Base-by-base conservation (phyloP, 1,140 invertebrate genomes). In the Parasteatoda tepidariorum region DNA sequence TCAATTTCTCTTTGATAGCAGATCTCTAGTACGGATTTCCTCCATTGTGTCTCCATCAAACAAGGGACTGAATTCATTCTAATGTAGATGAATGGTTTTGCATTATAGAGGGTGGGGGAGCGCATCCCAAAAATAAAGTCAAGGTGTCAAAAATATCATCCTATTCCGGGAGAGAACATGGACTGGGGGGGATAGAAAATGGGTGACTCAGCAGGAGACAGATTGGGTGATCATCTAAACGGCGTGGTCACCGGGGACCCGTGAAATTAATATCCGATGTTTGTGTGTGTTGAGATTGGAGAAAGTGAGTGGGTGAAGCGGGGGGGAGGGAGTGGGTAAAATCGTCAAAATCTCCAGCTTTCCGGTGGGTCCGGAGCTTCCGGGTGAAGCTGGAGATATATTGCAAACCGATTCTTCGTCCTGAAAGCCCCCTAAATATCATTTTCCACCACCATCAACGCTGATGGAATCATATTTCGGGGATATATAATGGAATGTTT, bases 261-360 rank as follows among this genome's bases (percentile, higher is more conserved):
- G 74, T 78, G 74, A 78, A 78, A 78, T 78, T 78, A 78, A 78
- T 78, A 78, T 78, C 59, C 74, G 74, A 78, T 75, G 73, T 75
- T 74, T 75, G 73, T 30, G 57, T 31, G n/a, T 22, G 59, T 55
- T 41, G 41, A 48, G 22, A 22, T n/a, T 26, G 38, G 31, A 73
- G 38, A 18, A 15, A 59, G 31, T 22, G 34, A 5, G 59, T 28
- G 55, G 57, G 48, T 54, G 73, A 33, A 62, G 73, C 61, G 74
- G 13, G 74, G 61, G 54, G n/a, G 28, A 30, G n/a, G 70, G 9
- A 26, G 38, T 67, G 28, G 18, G 54, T 61, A n/a, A n/a, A n/a
- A n/a, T n/a, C n/a, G n/a, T n/a, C n/a, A n/a, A n/a, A n/a, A 59
- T 26, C 24, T n/a, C 57, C 57, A 59, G 57, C 9, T 59, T 59